Evolutionary conservation across 1,140 invertebrate species (phyloP).

Genomic region (Platyura marginata): DNA sequence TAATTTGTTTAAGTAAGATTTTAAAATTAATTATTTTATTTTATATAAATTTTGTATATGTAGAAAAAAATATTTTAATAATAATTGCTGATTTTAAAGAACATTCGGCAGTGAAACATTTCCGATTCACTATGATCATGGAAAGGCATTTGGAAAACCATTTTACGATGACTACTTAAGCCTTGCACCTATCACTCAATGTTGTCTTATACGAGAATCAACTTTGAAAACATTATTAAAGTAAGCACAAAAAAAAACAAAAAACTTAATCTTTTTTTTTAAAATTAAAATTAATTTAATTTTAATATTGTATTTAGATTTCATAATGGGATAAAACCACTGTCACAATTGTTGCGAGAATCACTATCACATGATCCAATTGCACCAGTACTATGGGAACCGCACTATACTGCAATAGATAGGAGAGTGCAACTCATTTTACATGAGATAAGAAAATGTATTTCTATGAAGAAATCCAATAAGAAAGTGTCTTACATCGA

Average conservation of each 20-base stretch:
- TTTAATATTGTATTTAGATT: slow-evolving; percentile 32
- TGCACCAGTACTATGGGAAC: slow-evolving; percentile 74
- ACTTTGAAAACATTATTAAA: not conserved
- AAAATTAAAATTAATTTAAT: not conserved
- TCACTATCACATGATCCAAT: slow-evolving; percentile 57
- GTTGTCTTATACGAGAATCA: not conserved
- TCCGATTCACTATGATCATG: no score
- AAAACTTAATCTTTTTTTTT: not conserved
- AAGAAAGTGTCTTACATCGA: no score
- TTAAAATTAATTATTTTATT: no score
- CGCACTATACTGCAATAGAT: slow-evolving; percentile 73
- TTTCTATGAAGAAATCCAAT: no score
- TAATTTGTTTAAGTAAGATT: no score
- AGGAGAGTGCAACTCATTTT: no score
- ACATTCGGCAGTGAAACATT: no score
- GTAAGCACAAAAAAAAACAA: not conserved
- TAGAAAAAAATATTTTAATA: no score
- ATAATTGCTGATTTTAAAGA: no score
- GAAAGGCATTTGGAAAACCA: slow-evolving; percentile 18
- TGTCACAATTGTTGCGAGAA: slow-evolving; percentile 52
- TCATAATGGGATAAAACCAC: slow-evolving; percentile 51
- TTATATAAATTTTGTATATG: no score
- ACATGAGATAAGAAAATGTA: no score
- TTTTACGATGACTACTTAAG: not conserved
- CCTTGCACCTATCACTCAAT: not conserved